A percentile compares a stretch with the other conserved stretches of the same genome.
Conservation (phyloP, 1,140 invertebrate genomes). For the Hydropsyche tenuis region DNA sequence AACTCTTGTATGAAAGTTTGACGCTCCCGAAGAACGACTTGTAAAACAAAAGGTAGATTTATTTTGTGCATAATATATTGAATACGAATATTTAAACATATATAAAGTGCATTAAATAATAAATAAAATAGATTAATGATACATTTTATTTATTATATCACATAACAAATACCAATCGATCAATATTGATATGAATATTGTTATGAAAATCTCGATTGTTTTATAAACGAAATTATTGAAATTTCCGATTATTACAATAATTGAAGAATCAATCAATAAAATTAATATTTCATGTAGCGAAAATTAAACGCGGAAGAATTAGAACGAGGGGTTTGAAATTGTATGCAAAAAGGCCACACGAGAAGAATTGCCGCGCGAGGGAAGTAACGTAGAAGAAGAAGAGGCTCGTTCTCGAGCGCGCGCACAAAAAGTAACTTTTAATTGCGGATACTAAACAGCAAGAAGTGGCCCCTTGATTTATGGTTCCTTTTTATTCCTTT, state of each 20-base stretch:
- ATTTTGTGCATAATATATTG: constrained; percentile 23
- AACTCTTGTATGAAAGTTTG: constrained; percentile 36
- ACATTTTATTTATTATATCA: too few relatives aligned
- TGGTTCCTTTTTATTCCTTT: constrained; percentile 49
- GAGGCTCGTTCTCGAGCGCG: constrained; percentile 27
- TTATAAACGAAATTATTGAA: too few relatives aligned
- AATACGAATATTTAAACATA: too few relatives aligned
- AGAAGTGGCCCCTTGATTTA: constrained; percentile 51
- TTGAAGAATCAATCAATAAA: neutral
- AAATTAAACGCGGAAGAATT: too few relatives aligned
- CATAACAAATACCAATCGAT: too few relatives aligned
- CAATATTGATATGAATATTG: too few relatives aligned
- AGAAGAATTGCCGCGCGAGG: neutral
- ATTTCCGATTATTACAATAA: too few relatives aligned
- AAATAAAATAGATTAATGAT: neutral
- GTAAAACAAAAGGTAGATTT: constrained; percentile 29
- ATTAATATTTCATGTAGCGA: neutral
- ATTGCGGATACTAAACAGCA: constrained; percentile 51
- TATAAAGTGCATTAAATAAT: neutral
- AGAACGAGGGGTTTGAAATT: neutral
- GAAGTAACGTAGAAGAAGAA: neutral
- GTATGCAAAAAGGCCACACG: constrained; percentile 30
- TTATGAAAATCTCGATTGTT: too few relatives aligned
- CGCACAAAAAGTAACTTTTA: constrained; percentile 49
- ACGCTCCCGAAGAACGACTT: constrained; percentile 20